Base-by-base conservation (phyloP, 2,797 vertebrate species). In the Mallotus villosus region DNA sequence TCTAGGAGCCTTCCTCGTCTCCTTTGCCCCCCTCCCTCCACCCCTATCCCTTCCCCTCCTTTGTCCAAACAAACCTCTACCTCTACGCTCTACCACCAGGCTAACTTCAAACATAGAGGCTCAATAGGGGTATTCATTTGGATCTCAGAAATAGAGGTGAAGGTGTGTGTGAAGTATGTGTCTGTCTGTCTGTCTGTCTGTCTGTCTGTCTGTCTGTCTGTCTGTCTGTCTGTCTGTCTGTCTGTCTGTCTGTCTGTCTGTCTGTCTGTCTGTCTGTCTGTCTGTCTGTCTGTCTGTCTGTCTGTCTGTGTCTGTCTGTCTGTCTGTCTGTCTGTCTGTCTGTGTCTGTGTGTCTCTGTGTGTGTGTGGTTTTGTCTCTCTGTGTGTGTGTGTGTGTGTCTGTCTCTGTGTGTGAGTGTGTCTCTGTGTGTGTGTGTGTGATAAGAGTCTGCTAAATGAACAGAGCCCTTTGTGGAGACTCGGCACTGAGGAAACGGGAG, bases 381-480 rank as follows among this genome's bases (percentile, higher is more conserved):
- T n/a, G n/a, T 84, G 82, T 76, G 73, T 85, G 79, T 77, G 71
- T 78, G 81, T 74, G 71, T n/a, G 74, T 46, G 70, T 29, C 58
- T 68, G 58, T 24, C 57, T 53, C 25, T 62, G 41, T 63, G 24
- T 53, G 41, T 62, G 58, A 55, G 19, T 41, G 71, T 4, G 24
- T 46, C 68, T 24, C 57, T 53, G n/a, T 62, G 41, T 63, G 24
- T 53, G 41, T 62, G 58, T 63, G 19, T 41, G 71, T 4, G 24
- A 55, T 55, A n/a, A 55, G 19, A 51, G 29, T 77, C 75, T 19
- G 67, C 70, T 87, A 86, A 90, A 88, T 90, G 86, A 88, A 79
- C 85, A 86, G 81, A 83, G 75, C 76, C 72, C 78, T 90, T 88
- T 90, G 88, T 88, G 83, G 70, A 78, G 67, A 76, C 81, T 85